Evolutionary conservation across 2,888 invertebrate genomes (phyloP), one percentile per base, ranked within the genome.

Genomic region (Meghimatium bilineatum): DNA sequence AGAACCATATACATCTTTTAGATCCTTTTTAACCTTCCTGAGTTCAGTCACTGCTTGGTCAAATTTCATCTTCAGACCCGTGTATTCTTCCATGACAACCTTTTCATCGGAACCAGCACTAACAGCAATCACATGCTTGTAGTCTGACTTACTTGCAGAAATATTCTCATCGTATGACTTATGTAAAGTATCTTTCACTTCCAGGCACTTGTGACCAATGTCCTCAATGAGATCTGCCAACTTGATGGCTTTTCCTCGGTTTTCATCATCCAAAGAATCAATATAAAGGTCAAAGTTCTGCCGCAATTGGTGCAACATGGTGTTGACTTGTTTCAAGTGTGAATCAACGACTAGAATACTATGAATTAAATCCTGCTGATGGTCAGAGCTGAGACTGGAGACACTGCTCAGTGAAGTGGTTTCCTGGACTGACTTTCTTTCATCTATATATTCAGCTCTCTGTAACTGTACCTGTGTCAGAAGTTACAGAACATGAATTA

Each of bases 281-380:
- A 90, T 63, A 80, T 89, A 87, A 67, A 82, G 80, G 85, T 89
- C 89, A 86, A 89, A 89, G 32, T 86, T 87, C 69, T 89, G 88
- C 60, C 88, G 88, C 34, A 90, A 83, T 38, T 87, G 80, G 10
- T 89, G 80, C 44, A 91, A 85, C 86, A 85, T 85, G 78, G 86
- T 85, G 81, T 85, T 89, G 29, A 91, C 85, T 72, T 91, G 89
- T 85, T 89, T 88, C 85, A 91, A 87, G 83, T 91, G 90, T 12
- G 90, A 88, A 66, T 90, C 89, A 17, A 89, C 88, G 36, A 89
- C 77, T n/a, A 90, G 85, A 76, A 91, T 88, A 71, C 87, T 89
- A 83, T 90, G 89, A 12, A 91, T 88, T 32, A 90, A 84, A 74
- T 85, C 84, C 34, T 89, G 88, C 32, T 87, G 85, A 49, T 87